Conservation (phyloP, 1,140 invertebrate species). For the Delia radicum region DNA sequence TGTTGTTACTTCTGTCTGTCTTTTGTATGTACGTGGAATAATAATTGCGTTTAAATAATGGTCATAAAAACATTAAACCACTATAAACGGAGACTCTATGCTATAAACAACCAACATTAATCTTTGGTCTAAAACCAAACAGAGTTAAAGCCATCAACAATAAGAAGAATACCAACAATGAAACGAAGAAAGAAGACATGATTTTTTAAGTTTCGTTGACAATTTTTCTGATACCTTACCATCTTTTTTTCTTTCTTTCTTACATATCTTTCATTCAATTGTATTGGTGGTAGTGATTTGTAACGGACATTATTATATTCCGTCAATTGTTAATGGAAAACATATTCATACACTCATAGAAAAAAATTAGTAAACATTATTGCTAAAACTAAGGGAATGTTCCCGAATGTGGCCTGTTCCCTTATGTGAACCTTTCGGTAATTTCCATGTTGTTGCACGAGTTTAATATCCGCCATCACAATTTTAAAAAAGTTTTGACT, state of each 20-base stretch:
- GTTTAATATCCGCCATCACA: too few relatives aligned
- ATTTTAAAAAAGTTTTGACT: too few relatives aligned
- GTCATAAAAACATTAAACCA: constrained; percentile 4
- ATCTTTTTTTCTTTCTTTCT: neutral
- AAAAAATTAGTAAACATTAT: too few relatives aligned
- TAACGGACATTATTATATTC: neutral
- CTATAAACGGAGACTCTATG: neutral
- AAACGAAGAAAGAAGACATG: neutral
- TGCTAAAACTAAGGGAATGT: too few relatives aligned
- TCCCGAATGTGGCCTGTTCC: too few relatives aligned
- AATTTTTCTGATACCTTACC: neutral
- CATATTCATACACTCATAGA: too few relatives aligned
- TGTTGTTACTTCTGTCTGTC: constrained; percentile 8
- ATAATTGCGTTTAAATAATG: constrained; percentile 10
- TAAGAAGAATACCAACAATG: neutral
- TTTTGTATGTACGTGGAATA: neutral
- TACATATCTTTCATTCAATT: neutral
- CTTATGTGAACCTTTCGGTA: too few relatives aligned
- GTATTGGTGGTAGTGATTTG: neutral
- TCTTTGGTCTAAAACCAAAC: neutral
- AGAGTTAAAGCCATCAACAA: neutral
- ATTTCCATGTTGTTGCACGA: too few relatives aligned
- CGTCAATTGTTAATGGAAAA: neutral
- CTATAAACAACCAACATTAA: neutral
- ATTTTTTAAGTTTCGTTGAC: neutral